Percentiles rank a stretch among this genome's conserved stretches.
These are phyloP conservation scores for Megalurothrips usitatus DNA, from an alignment of 2,888 invertebrate genomes.

Conservation along the genomic window DNA sequence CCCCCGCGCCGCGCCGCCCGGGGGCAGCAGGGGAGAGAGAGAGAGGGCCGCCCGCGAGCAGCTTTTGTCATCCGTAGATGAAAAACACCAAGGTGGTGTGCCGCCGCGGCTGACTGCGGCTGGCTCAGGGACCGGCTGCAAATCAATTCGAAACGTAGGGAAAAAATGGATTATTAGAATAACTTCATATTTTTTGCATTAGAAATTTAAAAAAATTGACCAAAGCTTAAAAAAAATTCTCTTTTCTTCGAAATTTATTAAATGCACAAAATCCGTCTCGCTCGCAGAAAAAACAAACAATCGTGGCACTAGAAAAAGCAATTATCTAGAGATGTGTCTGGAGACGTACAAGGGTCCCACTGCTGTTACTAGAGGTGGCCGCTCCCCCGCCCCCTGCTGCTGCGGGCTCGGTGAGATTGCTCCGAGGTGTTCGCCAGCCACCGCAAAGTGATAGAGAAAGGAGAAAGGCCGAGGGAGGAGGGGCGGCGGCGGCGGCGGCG, in stretches of 20 bases:
- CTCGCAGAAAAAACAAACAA: too few species aligned
- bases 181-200: too few species aligned
- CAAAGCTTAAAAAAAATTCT: too few species aligned
- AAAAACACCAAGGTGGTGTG: conserved; percentile 12
- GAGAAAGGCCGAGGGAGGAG: not conserved
- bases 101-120: not conserved
- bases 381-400: not conserved
- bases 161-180: too few species aligned
- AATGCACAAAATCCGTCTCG: too few species aligned
- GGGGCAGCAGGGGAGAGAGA: not conserved
- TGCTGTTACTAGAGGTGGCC: too few species aligned
- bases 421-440: not conserved
- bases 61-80: conserved; percentile 19
- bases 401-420: not conserved
- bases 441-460: not conserved
- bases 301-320: too few species aligned
- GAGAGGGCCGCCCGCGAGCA: not conserved
- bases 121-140: not conserved
- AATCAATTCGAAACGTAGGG: not conserved
- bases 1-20: not conserved
- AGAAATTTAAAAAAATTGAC: too few species aligned
- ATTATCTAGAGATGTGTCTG: too few species aligned
- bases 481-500: not conserved
- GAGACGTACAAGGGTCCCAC: too few species aligned
- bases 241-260: too few species aligned